phyloP scores from a whole-genome alignment of 2,797 vertebrate genomes.

The Onychomys arenicola region DNA sequence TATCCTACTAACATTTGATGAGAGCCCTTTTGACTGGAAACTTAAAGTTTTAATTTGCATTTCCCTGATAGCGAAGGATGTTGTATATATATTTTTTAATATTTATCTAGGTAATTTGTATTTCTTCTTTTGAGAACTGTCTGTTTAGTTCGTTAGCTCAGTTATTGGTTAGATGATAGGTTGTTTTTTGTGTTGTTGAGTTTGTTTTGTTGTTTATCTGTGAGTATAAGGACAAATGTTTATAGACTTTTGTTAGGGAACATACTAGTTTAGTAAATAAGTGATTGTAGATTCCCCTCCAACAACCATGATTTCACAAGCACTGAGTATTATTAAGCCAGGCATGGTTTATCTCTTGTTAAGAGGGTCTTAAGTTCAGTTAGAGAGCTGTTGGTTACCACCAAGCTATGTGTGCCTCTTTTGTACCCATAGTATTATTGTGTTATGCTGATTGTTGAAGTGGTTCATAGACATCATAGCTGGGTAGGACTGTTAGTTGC shows the following conservation, averaged over 20 bases:
- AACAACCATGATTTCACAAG: background rate
- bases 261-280: background rate
- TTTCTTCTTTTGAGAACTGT: background rate
- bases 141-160: background rate
- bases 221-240: background rate
- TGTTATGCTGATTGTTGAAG: background rate
- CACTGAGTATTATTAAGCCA: background rate
- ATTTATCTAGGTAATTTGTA: background rate
- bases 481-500: background rate
- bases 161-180: background rate
- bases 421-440: background rate
- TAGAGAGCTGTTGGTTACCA: background rate
- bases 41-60: background rate
- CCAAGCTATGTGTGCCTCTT: background rate
- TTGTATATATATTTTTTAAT: background rate
- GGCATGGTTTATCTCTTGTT: background rate
- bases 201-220: background rate
- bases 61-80: background rate
- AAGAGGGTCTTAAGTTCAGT: background rate
- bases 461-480: background rate
- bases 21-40: background rate
- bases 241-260: background rate
- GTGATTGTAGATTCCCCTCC: background rate
- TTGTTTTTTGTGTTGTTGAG: background rate
- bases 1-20: background rate